Evolutionary conservation across 1,140 invertebrate genomes (phyloP).

Genomic region (Lineus longissimus): DNA sequence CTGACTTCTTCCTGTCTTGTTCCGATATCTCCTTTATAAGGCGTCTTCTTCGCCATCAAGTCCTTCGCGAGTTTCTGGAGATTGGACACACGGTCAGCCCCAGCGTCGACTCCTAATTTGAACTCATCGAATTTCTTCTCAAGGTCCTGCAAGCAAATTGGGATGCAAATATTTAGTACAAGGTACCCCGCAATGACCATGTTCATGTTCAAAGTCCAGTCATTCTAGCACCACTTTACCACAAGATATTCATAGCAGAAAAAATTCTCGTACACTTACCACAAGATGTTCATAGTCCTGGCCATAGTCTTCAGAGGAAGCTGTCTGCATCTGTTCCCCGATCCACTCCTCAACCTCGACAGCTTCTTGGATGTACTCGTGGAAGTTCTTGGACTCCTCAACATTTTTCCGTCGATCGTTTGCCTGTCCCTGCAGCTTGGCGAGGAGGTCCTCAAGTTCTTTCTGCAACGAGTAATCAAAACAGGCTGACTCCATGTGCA

Average conservation of each 20-base stretch:
- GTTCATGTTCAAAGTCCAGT: too few relatives aligned
- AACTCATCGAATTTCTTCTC: slow-evolving; percentile 95
- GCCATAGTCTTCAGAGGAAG: slow-evolving; percentile 91
- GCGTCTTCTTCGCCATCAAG: slow-evolving; percentile 80
- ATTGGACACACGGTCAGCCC: slow-evolving; percentile 85
- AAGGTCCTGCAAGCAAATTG: slow-evolving; percentile 61
- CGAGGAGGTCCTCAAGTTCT: slow-evolving; percentile 66
- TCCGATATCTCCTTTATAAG: slow-evolving; percentile 83
- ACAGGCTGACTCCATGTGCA: too few relatives aligned
- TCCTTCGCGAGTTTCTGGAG: slow-evolving; percentile 89
- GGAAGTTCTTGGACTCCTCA: slow-evolving; percentile 85
- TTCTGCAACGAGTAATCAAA: slow-evolving; percentile 43
- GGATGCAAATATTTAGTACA: too few relatives aligned
- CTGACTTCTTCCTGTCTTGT: slow-evolving; percentile 76
- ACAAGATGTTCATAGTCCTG: slow-evolving; percentile 94
- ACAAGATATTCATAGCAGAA: too few relatives aligned
- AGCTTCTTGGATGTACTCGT: slow-evolving; percentile 89
- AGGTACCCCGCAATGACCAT: too few relatives aligned
- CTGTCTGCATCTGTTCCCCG: slow-evolving; percentile 83
- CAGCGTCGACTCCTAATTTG: slow-evolving; percentile 84
- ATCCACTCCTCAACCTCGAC: slow-evolving; percentile 93
- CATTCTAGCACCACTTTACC: too few relatives aligned
- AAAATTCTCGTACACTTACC: slow-evolving; percentile 60
- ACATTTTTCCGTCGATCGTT: slow-evolving; percentile 75
- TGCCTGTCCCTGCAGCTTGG: slow-evolving; percentile 75